Conservation (phyloP, 2,797 vertebrate genomes). For the Melanotaenia nigrans region DNA sequence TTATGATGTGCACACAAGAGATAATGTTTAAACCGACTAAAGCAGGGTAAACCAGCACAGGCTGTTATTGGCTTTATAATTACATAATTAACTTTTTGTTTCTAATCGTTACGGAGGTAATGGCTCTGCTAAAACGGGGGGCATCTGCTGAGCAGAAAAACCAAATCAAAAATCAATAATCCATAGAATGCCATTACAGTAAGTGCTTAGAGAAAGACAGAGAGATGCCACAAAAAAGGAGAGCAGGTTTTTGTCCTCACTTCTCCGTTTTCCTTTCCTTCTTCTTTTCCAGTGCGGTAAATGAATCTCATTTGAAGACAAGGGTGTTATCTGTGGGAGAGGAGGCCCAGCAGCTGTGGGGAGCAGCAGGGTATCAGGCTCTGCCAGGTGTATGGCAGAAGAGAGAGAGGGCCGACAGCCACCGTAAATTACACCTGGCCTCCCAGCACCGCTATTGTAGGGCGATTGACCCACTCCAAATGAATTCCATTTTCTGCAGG, state of each 20-base stretch:
- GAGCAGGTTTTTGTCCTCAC: conserved; percentile 52
- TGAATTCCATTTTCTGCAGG: conserved; percentile 99
- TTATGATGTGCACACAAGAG: conserved; percentile 99
- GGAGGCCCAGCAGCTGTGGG: conserved; percentile 94
- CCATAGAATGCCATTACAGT: conserved; percentile 97
- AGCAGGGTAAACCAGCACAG: conserved; percentile 99
- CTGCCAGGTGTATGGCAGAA: conserved; percentile 88
- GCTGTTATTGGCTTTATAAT: conserved; percentile 99
- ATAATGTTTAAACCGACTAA: conserved; percentile 99
- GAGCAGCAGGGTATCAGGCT: conserved; percentile 86
- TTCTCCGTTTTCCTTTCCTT: conserved; percentile 48
- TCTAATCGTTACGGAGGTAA: conserved; percentile 99
- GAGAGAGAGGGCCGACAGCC: conserved; percentile 86
- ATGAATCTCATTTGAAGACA: conserved; percentile 96
- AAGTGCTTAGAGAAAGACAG: conserved; percentile 85
- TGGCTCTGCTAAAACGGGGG: conserved; percentile 97
- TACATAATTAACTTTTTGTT: conserved; percentile 99
- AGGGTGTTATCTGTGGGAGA: conserved; percentile 93
- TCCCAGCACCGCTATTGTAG: conserved; percentile 94
- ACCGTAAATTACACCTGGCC: conserved; percentile 98
- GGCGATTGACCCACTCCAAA: conserved; percentile 98
- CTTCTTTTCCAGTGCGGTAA: conserved; percentile 86
- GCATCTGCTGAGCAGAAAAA: conserved; percentile 94
- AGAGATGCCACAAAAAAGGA: conserved; percentile 55
- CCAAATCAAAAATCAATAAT: conserved; percentile 99